Conservation (phyloP, 2,888 invertebrate species). For the Keiferia lycopersicella region DNA sequence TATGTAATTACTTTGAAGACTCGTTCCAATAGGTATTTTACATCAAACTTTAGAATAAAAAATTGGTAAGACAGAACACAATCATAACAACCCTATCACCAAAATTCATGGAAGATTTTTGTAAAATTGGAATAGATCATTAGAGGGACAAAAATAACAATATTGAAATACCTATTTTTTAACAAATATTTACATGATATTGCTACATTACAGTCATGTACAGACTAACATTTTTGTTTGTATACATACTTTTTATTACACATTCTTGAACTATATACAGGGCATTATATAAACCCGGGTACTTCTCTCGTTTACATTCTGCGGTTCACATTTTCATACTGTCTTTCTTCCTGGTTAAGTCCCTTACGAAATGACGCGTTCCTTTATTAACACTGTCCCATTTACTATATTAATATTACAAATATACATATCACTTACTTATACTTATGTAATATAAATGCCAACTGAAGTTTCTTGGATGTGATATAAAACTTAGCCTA, state of each 20-base stretch:
- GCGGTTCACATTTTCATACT: background rate
- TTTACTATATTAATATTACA: constrained; percentile 28
- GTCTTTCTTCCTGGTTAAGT: background rate
- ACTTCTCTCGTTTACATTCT: background rate
- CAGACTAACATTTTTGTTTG: constrained; percentile 3
- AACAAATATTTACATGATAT: constrained; percentile 21
- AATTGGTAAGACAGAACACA: background rate
- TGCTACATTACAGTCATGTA: constrained; percentile 11
- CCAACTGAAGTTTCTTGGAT: constrained; percentile 23
- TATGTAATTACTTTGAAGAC: background rate
- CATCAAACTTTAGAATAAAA: background rate
- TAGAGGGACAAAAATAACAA: constrained; percentile 2
- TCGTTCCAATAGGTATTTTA: background rate
- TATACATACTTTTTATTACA: background rate
- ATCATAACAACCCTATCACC: background rate
- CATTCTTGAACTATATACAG: background rate
- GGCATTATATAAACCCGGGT: background rate
- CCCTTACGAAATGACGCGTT: background rate
- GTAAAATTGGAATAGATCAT: constrained; percentile 11
- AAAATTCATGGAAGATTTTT: constrained; percentile 21
- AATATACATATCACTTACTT: constrained; percentile 29
- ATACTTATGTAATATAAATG: constrained; percentile 29
- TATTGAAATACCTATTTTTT: constrained; percentile 4
- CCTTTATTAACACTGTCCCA: constrained; percentile 34
- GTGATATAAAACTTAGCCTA: constrained; percentile 23